Conservation (phyloP, 2,797 vertebrate genomes). For the Brachymystax lenok region DNA sequence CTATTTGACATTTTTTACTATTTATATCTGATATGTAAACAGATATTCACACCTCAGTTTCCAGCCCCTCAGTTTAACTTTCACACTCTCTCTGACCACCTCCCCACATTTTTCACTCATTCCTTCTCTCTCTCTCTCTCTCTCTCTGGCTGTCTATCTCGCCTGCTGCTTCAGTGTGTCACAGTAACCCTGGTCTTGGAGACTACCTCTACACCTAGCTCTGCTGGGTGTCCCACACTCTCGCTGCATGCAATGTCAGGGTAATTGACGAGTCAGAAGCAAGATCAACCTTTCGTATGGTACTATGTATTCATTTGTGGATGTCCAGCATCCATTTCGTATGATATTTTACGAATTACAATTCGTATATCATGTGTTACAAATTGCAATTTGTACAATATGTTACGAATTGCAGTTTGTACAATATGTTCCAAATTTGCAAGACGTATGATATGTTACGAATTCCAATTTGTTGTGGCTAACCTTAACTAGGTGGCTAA, state of each 20-base stretch:
- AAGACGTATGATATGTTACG: too few relatives aligned
- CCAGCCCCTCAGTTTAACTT: not conserved
- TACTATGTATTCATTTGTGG: too few relatives aligned
- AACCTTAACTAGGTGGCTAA: too few relatives aligned
- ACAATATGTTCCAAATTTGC: too few relatives aligned
- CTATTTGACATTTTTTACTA: not conserved
- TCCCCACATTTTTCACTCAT: not conserved
- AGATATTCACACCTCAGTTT: not conserved
- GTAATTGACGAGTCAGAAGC: conserved; percentile 16
- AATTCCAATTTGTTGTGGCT: too few relatives aligned
- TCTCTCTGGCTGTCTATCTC: not conserved
- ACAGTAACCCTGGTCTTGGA: not conserved
- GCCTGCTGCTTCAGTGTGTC: not conserved
- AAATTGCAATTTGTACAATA: too few relatives aligned
- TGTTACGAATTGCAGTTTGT: too few relatives aligned
- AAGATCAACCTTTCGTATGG: not conserved
- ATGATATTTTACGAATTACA: too few relatives aligned
- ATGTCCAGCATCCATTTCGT: too few relatives aligned
- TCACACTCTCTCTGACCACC: not conserved
- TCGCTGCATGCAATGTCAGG: conserved; percentile 18
- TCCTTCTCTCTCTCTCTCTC: not conserved
- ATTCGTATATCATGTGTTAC: too few relatives aligned
- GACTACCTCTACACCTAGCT: not conserved
- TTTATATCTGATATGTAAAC: not conserved
- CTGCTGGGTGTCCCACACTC: conserved; percentile 3